Base-by-base conservation (phyloP, 2,113 vertebrate species). In the Leptosomus discolor region DNA sequence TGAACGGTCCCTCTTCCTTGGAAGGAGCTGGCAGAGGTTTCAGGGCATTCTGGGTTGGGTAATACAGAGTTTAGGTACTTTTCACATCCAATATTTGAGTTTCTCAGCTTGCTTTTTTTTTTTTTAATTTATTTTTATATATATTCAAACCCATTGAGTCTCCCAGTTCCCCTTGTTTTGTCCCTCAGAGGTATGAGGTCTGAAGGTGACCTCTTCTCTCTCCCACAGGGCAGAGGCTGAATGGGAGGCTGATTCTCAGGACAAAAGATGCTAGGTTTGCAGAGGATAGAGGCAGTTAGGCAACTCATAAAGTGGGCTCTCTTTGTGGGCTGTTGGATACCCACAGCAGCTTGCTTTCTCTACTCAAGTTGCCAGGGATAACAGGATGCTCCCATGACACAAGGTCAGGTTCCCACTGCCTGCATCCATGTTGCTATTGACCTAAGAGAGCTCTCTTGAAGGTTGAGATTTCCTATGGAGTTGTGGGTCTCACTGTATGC, bases 351-450 rank as follows among this genome's bases (percentile, higher is more conserved):
- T 83, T 88, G 39, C 84, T 93, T 79, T 58, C 48, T 90, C 61
- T 60, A 0, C 5, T 6, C 21, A 84, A 57, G 14, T 75, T 18
- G 5, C 61, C 41, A 75, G 88, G 69, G 90, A 75, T 85, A 93
- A 88, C 94, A 96, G 88, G 94, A 95, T 92, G 63, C 75, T 94
- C 68, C 83, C 79, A 79, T 95, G 83, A 94, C 88, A 94, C 63
- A 69, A 67, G 81, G 75, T 92, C 85, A 85, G 29, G 68, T 67
- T 96, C 83, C 68, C 88, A 77, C 86, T 96, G 85, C 75, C 82
- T 90, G 58, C 41, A 67, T 94, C 39, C 43, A 70, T 77, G 34
- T 70, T 85, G 29, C 76, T 84, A 3, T 88, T 94, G 88, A 94
- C 54, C 63, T 91, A 29, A 79, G 17, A 81, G 76, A 39, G 39